phyloP scores from a whole-genome alignment of 35 echinoderm and acorn worm species.

The Patiria miniata region DNA sequence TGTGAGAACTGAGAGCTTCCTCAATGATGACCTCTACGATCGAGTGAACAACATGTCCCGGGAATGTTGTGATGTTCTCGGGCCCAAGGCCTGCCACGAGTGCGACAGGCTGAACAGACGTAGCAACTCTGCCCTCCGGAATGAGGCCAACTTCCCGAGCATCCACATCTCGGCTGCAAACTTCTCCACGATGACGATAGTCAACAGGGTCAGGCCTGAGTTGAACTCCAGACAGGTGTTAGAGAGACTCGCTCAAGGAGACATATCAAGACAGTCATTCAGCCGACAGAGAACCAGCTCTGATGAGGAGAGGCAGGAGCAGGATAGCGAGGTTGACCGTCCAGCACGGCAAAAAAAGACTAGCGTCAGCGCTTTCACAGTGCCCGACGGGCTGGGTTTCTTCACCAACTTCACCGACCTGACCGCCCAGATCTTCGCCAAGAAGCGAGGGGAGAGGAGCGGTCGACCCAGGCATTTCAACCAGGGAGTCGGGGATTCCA shows the following conservation, averaged over 20 bases:
- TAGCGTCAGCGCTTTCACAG: constrained; percentile 60
- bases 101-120: constrained; percentile 67
- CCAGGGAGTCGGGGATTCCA: neutral
- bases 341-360: constrained; percentile 12
- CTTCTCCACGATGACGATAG: constrained; percentile 67
- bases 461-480: neutral
- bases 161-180: constrained; percentile 47
- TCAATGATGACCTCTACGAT: constrained; percentile 53
- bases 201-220: constrained; percentile 64
- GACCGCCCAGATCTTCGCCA: constrained; percentile 57
- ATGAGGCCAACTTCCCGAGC: constrained; percentile 61
- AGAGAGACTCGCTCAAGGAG: constrained; percentile 56
- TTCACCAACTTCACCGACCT: constrained; percentile 79
- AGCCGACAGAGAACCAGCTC: constrained; percentile 33
- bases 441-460: constrained; percentile 29
- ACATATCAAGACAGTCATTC: constrained; percentile 55
- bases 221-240: constrained; percentile 46
- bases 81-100: constrained; percentile 74
- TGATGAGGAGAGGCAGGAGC: constrained; percentile 17
- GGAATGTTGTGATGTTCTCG: constrained; percentile 89
- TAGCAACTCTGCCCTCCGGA: constrained; percentile 35
- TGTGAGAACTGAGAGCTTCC: constrained; percentile 68
- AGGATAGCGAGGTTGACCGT: neutral
- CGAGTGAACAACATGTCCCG: constrained; percentile 66
- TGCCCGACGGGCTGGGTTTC: constrained; percentile 58